These are phyloP conservation scores for Cataglyphis livida DNA, from an alignment of 2,888 invertebrate species.

Conservation along the genomic window DNA sequence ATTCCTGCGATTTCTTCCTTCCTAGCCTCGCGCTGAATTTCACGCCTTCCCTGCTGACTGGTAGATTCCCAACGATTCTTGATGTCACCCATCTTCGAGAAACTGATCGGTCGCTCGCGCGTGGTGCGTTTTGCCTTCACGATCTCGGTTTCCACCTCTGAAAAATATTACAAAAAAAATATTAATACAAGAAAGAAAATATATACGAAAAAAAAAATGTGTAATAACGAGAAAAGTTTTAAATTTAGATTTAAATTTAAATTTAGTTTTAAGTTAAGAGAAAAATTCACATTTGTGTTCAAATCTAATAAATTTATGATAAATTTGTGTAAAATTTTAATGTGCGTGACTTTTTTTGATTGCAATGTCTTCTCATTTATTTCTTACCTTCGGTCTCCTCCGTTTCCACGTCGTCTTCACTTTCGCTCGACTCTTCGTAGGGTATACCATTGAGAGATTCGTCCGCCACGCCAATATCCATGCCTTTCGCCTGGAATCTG, in stretches of 20 bases:
- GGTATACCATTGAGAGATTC: constrained; percentile 92
- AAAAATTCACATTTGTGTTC: background rate
- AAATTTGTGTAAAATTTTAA: background rate
- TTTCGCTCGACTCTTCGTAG: constrained; percentile 90
- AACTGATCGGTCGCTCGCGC: constrained; percentile 92
- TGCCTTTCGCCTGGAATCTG: constrained; percentile 93
- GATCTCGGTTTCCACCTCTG: constrained; percentile 89
- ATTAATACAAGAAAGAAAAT: background rate
- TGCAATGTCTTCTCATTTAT: background rate
- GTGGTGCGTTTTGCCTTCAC: constrained; percentile 87
- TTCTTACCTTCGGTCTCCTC: constrained; percentile 83
- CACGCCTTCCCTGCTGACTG: constrained; percentile 84
- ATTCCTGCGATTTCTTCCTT: constrained; percentile 96
- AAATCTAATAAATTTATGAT: background rate
- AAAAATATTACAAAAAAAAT: constrained; percentile 68
- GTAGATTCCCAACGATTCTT: constrained; percentile 91
- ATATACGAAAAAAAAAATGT: background rate
- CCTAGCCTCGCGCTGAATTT: constrained; percentile 92
- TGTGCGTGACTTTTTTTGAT: background rate
- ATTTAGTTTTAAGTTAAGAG: background rate
- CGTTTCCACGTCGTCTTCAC: constrained; percentile 89
- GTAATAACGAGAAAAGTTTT: background rate
- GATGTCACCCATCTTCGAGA: constrained; percentile 94
- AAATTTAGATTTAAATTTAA: background rate
- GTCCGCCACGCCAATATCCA: constrained; percentile 92